Evolutionary conservation across 2,888 invertebrate genomes (phyloP), one percentile per base, ranked within the genome.

Genomic region (Aporophyla lueneburgensis): DNA sequence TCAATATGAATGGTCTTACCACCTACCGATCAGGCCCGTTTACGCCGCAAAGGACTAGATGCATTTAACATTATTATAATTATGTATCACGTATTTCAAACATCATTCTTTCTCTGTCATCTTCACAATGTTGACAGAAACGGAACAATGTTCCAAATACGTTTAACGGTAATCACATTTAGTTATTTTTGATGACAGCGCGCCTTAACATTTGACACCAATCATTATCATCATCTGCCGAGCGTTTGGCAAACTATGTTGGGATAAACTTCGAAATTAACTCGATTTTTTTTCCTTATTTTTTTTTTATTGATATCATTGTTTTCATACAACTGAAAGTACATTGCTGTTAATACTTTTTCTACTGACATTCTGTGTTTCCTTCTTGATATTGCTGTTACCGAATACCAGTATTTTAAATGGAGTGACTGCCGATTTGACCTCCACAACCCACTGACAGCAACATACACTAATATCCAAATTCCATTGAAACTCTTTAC

Each of bases 401-500:
- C 14, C 16, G 9, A 51, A 51, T 16, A 21, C 27, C 14, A 33
- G 27, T 16, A 33, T 16, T 33, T 33, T 33, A 33, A 1, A 33
- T 33, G 33, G 33, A 33, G 33, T 33, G 33, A 10, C 4, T 33
- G 21, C 21, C 16, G n/a, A n/a, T n/a, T n/a, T n/a, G n/a, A 33
- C 16, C 16, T 33, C 33, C 21, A n/a, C 6, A n/a, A n/a, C 16
- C 14, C 53, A 33, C 10, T 33, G n/a, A n/a, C 24, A 33, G 16
- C 56, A 21, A 53, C 14, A 24, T 9, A 43, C 24, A 61, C 10
- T n/a, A 61, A 49, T 69, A 69, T 51, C 73, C 65, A 78, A 86
- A 82, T 76, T 65, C 58, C 49, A 71, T 79, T 49, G 62, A 24
- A 85, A 81, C 68, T 85, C 84, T 83, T 86, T 80, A 84, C 67